A percentile compares a stretch with the other conserved stretches of the same genome.
These are phyloP conservation scores for Margaritifera margaritifera DNA, from an alignment of 2,888 invertebrate species.

Conservation along the genomic window DNA sequence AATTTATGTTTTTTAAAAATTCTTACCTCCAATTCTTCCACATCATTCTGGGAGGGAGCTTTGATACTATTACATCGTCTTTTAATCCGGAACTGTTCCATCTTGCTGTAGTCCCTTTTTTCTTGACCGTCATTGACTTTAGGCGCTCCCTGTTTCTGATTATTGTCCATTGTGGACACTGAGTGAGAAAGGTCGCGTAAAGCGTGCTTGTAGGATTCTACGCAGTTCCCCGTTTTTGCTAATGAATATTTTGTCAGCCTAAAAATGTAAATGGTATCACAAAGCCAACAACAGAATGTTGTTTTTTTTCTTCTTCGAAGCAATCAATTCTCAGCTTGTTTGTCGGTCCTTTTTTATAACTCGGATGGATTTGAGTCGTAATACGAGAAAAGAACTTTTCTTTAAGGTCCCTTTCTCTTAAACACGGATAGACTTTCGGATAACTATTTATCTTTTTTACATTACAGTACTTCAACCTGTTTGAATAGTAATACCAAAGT, in stretches of 20 bases:
- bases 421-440: too few species aligned
- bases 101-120: conserved; percentile 42
- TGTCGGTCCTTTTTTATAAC: too few species aligned
- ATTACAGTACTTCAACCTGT: too few species aligned
- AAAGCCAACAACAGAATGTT: too few species aligned
- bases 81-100: conserved; percentile 43
- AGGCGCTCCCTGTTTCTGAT: conserved; percentile 6
- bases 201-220: conserved; percentile 57
- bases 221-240: conserved; percentile 58
- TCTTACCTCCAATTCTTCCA: conserved; percentile 51
- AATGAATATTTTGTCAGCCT: background rate
- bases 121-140: conserved; percentile 17
- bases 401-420: too few species aligned
- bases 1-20: background rate
- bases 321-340: too few species aligned
- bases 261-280: too few species aligned
- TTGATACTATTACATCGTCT: conserved; percentile 51
- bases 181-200: conserved; percentile 35
- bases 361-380: too few species aligned
- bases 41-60: conserved; percentile 49
- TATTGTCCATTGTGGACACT: conserved; percentile 17
- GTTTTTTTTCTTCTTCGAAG: too few species aligned
- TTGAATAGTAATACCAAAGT: too few species aligned
- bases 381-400: too few species aligned
- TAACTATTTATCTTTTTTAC: too few species aligned